Conservation (phyloP, 2,888 invertebrate genomes). For the Nesidiocoris tenuis region DNA sequence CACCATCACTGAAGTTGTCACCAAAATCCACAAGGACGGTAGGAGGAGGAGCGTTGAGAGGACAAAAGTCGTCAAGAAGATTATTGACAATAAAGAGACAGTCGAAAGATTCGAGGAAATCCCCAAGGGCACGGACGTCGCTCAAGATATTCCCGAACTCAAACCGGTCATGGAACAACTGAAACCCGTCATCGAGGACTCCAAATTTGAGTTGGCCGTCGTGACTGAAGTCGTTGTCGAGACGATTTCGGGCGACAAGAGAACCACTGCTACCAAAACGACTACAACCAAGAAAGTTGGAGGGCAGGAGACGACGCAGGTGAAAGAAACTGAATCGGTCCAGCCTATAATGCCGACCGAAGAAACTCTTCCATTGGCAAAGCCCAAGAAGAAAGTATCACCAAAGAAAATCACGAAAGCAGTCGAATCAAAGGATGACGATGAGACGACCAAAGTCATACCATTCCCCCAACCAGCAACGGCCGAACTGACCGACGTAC, state of each 20-base stretch:
- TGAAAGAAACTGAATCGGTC: constrained; percentile 5
- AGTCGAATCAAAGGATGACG: not conserved
- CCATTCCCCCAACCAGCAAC: not conserved
- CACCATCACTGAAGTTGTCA: constrained; percentile 51
- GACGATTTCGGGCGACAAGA: constrained; percentile 1
- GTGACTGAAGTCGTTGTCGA: not conserved
- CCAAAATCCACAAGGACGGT: constrained; percentile 52
- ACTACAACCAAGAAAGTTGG: not conserved
- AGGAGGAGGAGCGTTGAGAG: constrained; percentile 58
- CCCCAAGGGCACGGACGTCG: constrained; percentile 49
- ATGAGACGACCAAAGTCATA: not conserved
- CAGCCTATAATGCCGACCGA: constrained; percentile 1
- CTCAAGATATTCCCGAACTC: not conserved
- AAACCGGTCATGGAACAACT: constrained; percentile 54
- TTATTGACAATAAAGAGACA: constrained; percentile 50
- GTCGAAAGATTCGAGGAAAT: constrained; percentile 47
- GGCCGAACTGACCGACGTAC: not conserved
- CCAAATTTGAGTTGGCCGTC: constrained; percentile 50
- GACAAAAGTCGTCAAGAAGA: constrained; percentile 52
- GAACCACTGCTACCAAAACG: not conserved
- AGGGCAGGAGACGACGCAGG: not conserved
- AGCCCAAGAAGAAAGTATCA: not conserved
- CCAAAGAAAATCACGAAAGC: not conserved
- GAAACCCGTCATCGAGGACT: constrained; percentile 41
- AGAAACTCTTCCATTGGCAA: not conserved